Base-by-base conservation (phyloP, 2,113 vertebrate species). In the Aramus guarauna region DNA sequence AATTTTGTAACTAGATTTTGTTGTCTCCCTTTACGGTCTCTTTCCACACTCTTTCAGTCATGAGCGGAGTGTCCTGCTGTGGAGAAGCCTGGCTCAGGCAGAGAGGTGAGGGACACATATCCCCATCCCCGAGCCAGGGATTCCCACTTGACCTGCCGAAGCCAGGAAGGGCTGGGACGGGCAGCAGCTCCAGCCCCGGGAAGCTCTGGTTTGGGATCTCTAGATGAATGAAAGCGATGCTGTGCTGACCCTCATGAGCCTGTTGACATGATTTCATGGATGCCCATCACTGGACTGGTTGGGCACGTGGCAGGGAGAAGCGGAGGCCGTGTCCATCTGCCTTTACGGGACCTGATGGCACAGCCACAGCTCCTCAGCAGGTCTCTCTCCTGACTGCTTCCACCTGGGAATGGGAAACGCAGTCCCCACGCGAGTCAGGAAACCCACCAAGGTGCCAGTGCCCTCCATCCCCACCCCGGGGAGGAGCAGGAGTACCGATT, bases 281-380 rank as follows among this genome's bases (percentile, higher is more conserved):
- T n/a, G 43, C 7, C 17, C 11, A 24, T 43, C 26, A 34, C 2
- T 0, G 0, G n/a, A 24, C n/a, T n/a, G n/a, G 9, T 1, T 77
- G 68, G 9, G 22, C 15, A 10, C 1, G 2, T 3, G 27, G 26
- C 48, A 73, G 39, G 50, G 27, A 75, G 43, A 75, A 43, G 27
- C 1, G 3, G 43, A 26, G 34, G 15, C 59, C 1, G 2, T 5
- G 17, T 26, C 36, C 5, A 4, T 19, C 59, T 66, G 68, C 72
- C 41, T 32, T 13, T 3, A 10, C 5, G 13, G 55, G 60, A 88
- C 39, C 23, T 60, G 53, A 18, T 34, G 52, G 37, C 34, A 59
- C 32, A 48, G 50, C 14, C 60, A 45, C 1, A 32, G 19, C 23
- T 75, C 24, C 72, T 88, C 64, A 59, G 37, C 55, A 50, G 20